Conservation (phyloP, 2,113 vertebrate genomes). For the Terrapene triunguis region DNA sequence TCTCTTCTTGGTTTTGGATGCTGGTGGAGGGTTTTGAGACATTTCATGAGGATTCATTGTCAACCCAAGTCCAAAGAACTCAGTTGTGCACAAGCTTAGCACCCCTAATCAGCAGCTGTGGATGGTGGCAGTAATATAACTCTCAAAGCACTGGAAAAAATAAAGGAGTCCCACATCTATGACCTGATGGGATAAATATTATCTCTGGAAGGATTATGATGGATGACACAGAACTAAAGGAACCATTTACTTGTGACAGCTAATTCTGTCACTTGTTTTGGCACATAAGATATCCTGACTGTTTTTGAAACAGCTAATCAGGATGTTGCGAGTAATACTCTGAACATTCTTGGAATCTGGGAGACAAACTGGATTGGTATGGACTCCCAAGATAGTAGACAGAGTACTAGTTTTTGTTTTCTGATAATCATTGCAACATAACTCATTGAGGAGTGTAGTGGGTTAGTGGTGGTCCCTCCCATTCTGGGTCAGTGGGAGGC, state of each 20-base stretch:
- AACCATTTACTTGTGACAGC: not conserved
- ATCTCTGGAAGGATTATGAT: not conserved
- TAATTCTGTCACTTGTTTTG: not conserved
- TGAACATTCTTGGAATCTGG: not conserved
- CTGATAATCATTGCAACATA: not conserved
- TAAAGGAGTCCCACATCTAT: not conserved
- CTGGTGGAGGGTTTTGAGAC: not conserved
- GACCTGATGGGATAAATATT: not conserved
- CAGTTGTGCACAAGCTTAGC: not conserved
- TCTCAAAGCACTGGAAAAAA: not conserved
- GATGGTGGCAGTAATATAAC: not conserved
- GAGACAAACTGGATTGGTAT: not conserved
- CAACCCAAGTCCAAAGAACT: not conserved
- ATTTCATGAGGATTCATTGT: not conserved
- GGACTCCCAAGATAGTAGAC: not conserved
- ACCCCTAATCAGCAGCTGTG: accelerated
- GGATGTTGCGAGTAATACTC: not conserved
- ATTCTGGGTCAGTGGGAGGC: too few relatives aligned
- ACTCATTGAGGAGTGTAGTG: not conserved
- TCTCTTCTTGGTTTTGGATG: not conserved
- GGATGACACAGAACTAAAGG: not conserved
- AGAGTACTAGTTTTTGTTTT: not conserved
- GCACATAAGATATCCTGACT: not conserved
- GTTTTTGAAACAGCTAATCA: not conserved
- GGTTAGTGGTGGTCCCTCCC: too few relatives aligned